Conservation (phyloP, 2,113 vertebrate genomes). For the Piprites chloris region DNA sequence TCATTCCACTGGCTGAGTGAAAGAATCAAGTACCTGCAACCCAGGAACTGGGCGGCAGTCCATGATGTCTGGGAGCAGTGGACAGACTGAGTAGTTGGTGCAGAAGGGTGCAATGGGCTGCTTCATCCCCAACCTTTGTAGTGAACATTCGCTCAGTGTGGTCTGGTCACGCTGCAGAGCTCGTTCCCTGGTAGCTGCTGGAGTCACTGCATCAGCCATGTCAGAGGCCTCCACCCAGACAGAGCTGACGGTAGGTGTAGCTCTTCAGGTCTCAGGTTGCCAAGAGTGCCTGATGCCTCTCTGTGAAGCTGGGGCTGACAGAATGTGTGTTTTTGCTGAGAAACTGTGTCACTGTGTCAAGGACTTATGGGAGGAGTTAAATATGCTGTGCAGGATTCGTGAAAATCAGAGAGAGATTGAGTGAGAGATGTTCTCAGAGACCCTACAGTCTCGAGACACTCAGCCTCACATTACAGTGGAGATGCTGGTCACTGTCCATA, state of each 20-base stretch:
- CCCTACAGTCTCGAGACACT: not conserved
- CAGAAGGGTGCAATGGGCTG: not conserved
- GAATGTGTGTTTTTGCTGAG: not conserved
- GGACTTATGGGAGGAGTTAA: not conserved
- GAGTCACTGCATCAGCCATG: not conserved
- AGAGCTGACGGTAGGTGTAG: not conserved
- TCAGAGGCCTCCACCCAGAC: not conserved
- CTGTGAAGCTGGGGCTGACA: not conserved
- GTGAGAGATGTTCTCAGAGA: not conserved
- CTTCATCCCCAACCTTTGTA: not conserved
- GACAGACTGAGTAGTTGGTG: not conserved
- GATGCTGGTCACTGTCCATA: not conserved
- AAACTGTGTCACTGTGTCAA: not conserved
- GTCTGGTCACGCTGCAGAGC: not conserved
- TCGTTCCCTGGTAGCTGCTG: not conserved
- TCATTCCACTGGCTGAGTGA: not conserved
- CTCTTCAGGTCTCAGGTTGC: not conserved
- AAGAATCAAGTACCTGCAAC: not conserved
- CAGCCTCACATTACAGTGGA: not conserved
- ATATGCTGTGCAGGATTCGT: not conserved
- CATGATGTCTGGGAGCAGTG: rapidly evolving
- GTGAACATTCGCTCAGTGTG: not conserved
- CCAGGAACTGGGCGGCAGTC: not conserved
- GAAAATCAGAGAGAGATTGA: not conserved
- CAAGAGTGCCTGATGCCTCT: not conserved